Evolutionary conservation across 2,113 vertebrate genomes (phyloP).

Genomic region (Athene cunicularia): DNA sequence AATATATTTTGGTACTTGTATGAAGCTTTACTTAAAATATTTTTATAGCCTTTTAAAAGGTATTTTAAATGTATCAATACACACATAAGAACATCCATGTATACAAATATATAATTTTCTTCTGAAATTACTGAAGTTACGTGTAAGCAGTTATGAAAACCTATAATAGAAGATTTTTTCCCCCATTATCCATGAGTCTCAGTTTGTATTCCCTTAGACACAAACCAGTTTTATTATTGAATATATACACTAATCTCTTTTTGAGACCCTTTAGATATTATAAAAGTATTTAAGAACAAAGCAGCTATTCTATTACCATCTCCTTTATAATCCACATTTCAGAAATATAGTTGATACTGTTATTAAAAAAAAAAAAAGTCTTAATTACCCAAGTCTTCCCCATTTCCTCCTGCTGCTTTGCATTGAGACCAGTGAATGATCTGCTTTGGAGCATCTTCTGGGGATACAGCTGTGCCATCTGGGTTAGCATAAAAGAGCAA

Average conservation of each 20-base stretch:
- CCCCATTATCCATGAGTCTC: neutral
- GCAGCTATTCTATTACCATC: neutral
- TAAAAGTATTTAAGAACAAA: neutral
- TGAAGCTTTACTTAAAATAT: neutral
- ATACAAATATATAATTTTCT: neutral
- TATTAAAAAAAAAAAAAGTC: neutral
- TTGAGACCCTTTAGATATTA: neutral
- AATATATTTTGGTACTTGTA: neutral
- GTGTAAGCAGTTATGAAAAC: neutral
- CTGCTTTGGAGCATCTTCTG: slow-evolving; percentile 83
- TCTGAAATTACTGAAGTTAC: neutral
- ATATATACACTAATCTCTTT: neutral
- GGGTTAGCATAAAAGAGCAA: slow-evolving; percentile 95
- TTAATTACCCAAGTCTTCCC: slow-evolving; percentile 81
- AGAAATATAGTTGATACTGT: neutral
- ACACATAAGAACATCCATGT: accelerated
- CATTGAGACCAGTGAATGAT: slow-evolving; percentile 79
- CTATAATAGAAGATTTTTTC: neutral
- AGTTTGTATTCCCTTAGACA: neutral
- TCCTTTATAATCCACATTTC: neutral
- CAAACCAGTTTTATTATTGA: neutral
- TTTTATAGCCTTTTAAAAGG: neutral
- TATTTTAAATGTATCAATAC: neutral
- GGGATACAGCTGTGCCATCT: slow-evolving; percentile 86
- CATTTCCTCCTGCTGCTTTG: slow-evolving; percentile 73